A percentile compares a stretch with the other conserved stretches of the same genome.
Evolutionary conservation across 1,140 invertebrate genomes (phyloP).

Genomic region (Streblospio benedicti): DNA sequence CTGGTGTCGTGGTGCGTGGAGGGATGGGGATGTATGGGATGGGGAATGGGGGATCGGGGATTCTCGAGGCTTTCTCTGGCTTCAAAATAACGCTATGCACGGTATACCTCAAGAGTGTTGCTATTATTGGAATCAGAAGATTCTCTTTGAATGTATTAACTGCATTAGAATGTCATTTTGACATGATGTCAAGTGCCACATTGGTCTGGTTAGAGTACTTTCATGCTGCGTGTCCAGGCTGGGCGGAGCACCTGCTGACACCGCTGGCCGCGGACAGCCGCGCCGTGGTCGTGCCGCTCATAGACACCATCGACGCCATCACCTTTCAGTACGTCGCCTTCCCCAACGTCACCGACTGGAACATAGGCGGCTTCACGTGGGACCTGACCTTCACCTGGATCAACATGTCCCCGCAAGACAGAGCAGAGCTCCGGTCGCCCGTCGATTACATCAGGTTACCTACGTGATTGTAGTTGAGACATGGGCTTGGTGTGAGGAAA

Average conservation of each 20-base stretch:
- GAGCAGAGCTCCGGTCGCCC: constrained; percentile 66
- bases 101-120: too few species aligned
- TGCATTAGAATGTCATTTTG: neutral
- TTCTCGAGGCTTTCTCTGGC: too few species aligned
- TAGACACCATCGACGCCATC: constrained; percentile 92
- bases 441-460: too few species aligned
- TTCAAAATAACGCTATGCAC: too few species aligned
- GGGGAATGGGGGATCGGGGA: too few species aligned
- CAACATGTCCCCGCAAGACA: constrained; percentile 54
- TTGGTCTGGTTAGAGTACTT: neutral
- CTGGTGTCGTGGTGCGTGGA: too few species aligned
- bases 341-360: neutral
- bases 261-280: constrained; percentile 55
- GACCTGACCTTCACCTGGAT: constrained; percentile 64
- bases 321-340: constrained; percentile 58
- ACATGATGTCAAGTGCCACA: neutral
- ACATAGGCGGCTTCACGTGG: constrained; percentile 81
- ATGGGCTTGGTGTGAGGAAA: too few species aligned
- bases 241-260: neutral
- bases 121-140: neutral
- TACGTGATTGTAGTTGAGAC: too few species aligned
- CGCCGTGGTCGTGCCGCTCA: constrained; percentile 76
- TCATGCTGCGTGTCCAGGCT: neutral
- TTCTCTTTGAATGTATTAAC: neutral
- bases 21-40: too few species aligned